Conservation (phyloP, 35 echinoderm and acorn worm genomes). For the Chiridota heheva region DNA sequence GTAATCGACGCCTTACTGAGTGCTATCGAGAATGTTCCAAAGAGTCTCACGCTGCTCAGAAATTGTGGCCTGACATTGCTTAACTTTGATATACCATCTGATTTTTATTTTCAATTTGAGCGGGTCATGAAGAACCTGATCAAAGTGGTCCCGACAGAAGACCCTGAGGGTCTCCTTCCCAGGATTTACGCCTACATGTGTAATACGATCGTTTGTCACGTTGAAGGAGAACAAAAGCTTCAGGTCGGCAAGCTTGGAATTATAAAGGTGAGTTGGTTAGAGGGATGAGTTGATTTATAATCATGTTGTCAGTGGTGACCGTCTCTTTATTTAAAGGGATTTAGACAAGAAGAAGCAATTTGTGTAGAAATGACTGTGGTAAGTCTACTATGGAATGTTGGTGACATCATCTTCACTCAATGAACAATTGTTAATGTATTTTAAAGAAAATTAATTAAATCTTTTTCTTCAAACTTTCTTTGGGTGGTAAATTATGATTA, state of each 20-base stretch:
- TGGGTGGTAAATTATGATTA: too few species aligned
- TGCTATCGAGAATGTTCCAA: conserved; percentile 74
- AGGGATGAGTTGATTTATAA: not conserved
- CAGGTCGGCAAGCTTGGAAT: conserved; percentile 76
- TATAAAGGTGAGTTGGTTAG: conserved; percentile 51
- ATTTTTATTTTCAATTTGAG: conserved; percentile 85
- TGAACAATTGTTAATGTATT: too few species aligned
- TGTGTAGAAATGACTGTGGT: too few species aligned
- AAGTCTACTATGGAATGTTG: too few species aligned
- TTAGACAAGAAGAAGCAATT: too few species aligned
- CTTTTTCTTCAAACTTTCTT: too few species aligned
- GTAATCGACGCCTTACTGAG: conserved; percentile 69
- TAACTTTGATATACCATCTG: conserved; percentile 84
- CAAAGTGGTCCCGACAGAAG: conserved; percentile 59
- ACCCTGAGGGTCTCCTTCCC: conserved; percentile 67
- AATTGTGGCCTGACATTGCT: conserved; percentile 89
- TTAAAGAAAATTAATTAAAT: too few species aligned
- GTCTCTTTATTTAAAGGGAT: too few species aligned
- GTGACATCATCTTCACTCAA: too few species aligned
- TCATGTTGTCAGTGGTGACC: too few species aligned
- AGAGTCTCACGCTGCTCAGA: conserved; percentile 65
- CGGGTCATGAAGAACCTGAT: conserved; percentile 73
- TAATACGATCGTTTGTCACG: conserved; percentile 95
- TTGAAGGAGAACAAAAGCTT: conserved; percentile 87
- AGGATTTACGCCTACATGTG: conserved; percentile 95